Percentiles rank a stretch among this genome's conserved stretches.
Evolutionary conservation across 35 echinoderm and acorn worm species (phyloP).

Genomic region (Patiria miniata): DNA sequence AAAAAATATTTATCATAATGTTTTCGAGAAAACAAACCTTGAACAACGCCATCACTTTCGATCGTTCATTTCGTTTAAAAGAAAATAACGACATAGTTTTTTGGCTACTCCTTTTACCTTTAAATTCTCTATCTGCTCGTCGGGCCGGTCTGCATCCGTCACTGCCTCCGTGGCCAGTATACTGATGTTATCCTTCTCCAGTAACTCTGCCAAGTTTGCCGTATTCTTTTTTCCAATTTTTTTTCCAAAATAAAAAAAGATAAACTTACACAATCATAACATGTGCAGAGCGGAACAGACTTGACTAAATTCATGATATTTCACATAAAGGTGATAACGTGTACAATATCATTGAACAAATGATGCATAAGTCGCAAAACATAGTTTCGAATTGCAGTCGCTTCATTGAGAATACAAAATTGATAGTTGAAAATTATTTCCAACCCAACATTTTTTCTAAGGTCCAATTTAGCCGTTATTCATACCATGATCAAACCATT

Average conservation of each 20-base stretch:
- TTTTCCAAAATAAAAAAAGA: not conserved
- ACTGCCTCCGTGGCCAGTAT: constrained; percentile 38
- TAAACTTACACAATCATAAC: not conserved
- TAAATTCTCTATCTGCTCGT: constrained; percentile 31
- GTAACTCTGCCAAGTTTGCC: constrained; percentile 12
- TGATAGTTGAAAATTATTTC: too few relatives aligned
- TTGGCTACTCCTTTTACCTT: constrained; percentile 1
- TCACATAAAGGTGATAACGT: not conserved
- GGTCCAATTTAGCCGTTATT: too few relatives aligned
- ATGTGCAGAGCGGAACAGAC: not conserved
- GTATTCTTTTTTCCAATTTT: constrained; percentile 13
- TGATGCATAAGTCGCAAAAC: too few relatives aligned
- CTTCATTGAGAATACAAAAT: not conserved
- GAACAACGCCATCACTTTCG: not conserved
- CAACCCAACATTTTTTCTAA: too few relatives aligned
- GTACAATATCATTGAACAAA: not conserved
- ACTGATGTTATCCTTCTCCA: not conserved
- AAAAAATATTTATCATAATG: not conserved
- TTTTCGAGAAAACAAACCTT: not conserved
- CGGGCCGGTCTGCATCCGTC: constrained; percentile 1
- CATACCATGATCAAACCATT: too few relatives aligned
- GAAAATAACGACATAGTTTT: not conserved
- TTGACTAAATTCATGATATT: not conserved
- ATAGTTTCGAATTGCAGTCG: not conserved
- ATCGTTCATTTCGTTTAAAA: not conserved